Percentiles rank a stretch among this genome's conserved stretches.
These are phyloP conservation scores for Drosophila mimica DNA, from an alignment of 2,888 invertebrate species.

Conservation along the genomic window DNA sequence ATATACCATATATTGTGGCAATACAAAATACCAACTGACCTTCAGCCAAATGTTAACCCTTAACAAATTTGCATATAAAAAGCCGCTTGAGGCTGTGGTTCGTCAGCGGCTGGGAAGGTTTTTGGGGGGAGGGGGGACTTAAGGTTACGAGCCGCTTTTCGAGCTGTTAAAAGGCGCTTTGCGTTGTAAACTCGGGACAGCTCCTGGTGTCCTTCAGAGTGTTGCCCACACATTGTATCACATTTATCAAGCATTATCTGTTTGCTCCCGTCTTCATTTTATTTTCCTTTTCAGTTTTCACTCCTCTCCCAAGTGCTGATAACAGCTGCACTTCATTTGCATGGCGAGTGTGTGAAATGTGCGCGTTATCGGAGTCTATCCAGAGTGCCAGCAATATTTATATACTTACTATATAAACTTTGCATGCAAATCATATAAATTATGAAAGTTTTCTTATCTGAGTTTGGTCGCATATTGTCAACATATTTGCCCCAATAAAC, in stretches of 20 bases:
- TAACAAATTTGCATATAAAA: constrained; percentile 76
- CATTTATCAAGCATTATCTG: constrained; percentile 77
- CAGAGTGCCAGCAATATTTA: constrained; percentile 53
- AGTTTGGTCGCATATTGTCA: constrained; percentile 61
- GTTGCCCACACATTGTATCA: constrained; percentile 56
- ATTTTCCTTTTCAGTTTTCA: constrained; percentile 41
- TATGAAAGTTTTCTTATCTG: constrained; percentile 73
- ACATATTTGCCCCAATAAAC: constrained; percentile 57
- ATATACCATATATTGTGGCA: constrained; percentile 67
- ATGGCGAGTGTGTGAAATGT: constrained; percentile 51
- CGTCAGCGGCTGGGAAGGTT: background rate
- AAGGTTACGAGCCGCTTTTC: constrained; percentile 35
- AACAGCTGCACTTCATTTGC: constrained; percentile 77
- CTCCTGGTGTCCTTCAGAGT: constrained; percentile 31
- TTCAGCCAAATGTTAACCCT: constrained; percentile 76
- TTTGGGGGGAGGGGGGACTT: background rate
- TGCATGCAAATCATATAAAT: constrained; percentile 67
- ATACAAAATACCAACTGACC: constrained; percentile 72
- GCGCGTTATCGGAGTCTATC: constrained; percentile 21
- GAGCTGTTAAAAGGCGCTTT: constrained; percentile 74
- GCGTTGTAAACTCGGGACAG: constrained; percentile 61
- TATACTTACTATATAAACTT: constrained; percentile 54
- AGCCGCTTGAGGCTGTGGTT: constrained; percentile 46
- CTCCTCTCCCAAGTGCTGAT: constrained; percentile 38
- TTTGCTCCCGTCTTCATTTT: constrained; percentile 56